Evolutionary conservation across 2,797 vertebrate genomes (phyloP), one percentile per base, ranked within the genome.

Genomic region (Anableps anableps): DNA sequence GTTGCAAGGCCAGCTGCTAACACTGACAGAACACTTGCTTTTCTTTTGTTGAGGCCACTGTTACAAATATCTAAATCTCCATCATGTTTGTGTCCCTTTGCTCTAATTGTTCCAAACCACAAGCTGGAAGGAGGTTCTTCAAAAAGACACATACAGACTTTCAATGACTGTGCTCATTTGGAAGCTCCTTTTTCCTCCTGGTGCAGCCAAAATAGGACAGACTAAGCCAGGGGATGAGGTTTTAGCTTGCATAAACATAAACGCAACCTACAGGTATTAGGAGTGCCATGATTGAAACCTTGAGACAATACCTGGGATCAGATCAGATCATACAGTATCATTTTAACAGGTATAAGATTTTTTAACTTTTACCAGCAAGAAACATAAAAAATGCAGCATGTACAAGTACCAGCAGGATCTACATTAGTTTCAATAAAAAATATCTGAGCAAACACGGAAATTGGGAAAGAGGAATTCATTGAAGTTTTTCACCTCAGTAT

Each of bases 41-140:
- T 55, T 77, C 77, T 90, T 90, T 85, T 91, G 84, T 89, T 91
- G 86, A 83, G 70, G 51, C 55, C 79, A 74, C 78, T 86, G 74
- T 79, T 80, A 77, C 76, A 81, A 74, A 78, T 74, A 81, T 72
- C 79, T 85, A 79, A 51, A 81, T 74, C 87, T 88, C 82, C 79
- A 62, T 85, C 82, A 74, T 76, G 64, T 83, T 80, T 85, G 76
- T 76, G 80, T 82, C 79, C 76, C 45, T 50, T 53, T 76, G 51
- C 84, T 76, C 62, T 78, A 79, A 91, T 90, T 83, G 77, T 86
- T 89, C 81, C 82, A 88, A n/a, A 62, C 74, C 81, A 50, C 87
- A 88, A 86, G 89, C 85, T 78, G 70, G 78, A 88, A 84, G 81
- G 75, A 71, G 36, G 53, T 79, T 80, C 82, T 87, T 86, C 85